Evolutionary conservation across 1,140 invertebrate species (phyloP), one percentile per base, ranked within the genome.

Genomic region (Drosophila seguyi): DNA sequence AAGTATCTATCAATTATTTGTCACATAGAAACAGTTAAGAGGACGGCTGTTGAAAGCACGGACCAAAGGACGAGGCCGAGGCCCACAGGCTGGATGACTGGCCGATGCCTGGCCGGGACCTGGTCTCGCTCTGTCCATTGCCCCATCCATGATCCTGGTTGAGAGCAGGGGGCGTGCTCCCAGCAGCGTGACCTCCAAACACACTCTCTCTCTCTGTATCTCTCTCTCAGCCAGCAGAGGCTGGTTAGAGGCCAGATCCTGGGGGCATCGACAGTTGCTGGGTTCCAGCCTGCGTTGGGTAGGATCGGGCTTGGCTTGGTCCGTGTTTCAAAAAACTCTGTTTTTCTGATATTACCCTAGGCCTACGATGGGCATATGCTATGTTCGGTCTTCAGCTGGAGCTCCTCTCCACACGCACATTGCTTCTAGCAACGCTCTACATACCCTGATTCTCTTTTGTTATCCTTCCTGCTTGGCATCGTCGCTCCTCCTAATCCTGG

Each of bases 11-110:
- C 55, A 73, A 90, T 91, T 91, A 91, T 91, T 91, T 91, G 88
- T 91, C 88, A 91, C 81, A 81, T 88, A 88, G 88, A 91, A 91
- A 91, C 84, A 88, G 77, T 79, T 78, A 71, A 87, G 78, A 91
- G 88, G 88, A 91, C 88, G 88, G 88, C 82, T 62, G 67, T 87
- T 88, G 81, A 87, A 91, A 79, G 29, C 85, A 71, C 52, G 61
- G 68, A 88, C 81, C 77, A 74, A 88, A 76, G 20, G 36, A 27
- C 68, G 34, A 8, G n/a, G 25, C 25, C 47, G 47, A 6, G 6
- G 47, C 25, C 47, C 2, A 18, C 22, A 25, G 22, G 16, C 42
- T n/a, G 44, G 10, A 6, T 1, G n/a, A 4, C 22, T 16, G 53
- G 45, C 34, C 47, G 48, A 61, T 66, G 47, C 44, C 36, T 16